These are phyloP conservation scores for Leptinotarsa rubiginosa DNA, from an alignment of 2,888 invertebrate genomes.

Conservation along the genomic window DNA sequence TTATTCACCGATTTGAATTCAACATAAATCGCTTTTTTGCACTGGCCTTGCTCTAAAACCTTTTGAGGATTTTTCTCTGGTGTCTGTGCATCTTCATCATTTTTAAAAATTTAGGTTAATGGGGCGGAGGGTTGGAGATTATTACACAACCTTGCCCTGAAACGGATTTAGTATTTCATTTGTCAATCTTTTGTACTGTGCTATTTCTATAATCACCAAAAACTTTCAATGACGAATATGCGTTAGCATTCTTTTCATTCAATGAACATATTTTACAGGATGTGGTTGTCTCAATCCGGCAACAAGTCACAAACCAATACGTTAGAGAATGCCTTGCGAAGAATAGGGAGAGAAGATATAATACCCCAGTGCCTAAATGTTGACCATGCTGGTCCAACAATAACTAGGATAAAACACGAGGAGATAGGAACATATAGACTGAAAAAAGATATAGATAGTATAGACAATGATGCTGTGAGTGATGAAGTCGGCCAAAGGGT, in stretches of 20 bases:
- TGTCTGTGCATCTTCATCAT: too few relatives aligned
- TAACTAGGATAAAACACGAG: conserved; percentile 60
- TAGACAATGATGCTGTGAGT: conserved; percentile 65
- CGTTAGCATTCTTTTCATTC: neutral
- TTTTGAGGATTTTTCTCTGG: too few relatives aligned
- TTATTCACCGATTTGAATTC: too few relatives aligned
- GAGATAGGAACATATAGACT: conserved; percentile 70
- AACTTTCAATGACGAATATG: too few relatives aligned
- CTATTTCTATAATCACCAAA: neutral
- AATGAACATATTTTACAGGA: conserved; percentile 50
- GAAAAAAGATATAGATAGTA: conserved; percentile 71
- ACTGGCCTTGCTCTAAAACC: too few relatives aligned
- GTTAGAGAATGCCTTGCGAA: conserved; percentile 85
- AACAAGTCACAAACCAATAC: conserved; percentile 69
- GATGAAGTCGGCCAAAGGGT: conserved; percentile 36
- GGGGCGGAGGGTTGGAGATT: too few relatives aligned
- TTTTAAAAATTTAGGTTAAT: too few relatives aligned
- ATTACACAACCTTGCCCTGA: too few relatives aligned
- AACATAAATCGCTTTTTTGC: too few relatives aligned
- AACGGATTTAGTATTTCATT: too few relatives aligned
- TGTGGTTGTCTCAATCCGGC: conserved; percentile 71
- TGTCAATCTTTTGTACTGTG: too few relatives aligned
- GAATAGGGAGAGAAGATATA: conserved; percentile 92
- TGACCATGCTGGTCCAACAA: conserved; percentile 66
- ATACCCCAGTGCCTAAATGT: conserved; percentile 84